Base-by-base conservation (phyloP, 2,888 invertebrate species). In the Clistopyga incitator region DNA sequence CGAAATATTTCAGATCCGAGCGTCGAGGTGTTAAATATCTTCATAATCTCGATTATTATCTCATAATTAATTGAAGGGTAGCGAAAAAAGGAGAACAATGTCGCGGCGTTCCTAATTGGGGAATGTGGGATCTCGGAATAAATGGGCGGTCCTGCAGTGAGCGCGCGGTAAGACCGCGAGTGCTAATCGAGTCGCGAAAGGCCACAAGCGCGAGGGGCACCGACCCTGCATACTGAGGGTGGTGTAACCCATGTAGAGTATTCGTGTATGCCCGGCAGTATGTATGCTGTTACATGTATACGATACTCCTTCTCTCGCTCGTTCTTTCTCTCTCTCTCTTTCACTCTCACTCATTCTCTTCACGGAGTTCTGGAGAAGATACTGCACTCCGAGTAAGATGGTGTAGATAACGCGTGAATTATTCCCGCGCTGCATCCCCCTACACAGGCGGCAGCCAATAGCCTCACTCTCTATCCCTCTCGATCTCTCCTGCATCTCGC, bases 391-490 rank as follows among this genome's bases (percentile, higher is more conserved):
- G 88, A 88, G 87, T 68, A 88, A 92, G 92, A 92, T 92, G 90
- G 90, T 91, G 90, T 90, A 90, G 92, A 92, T 93, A 93, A 91
- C 90, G 89, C 90, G 90, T 92, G 92, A 92, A 92, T 92, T 92
- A 92, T 93, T 92, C 90, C 88, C 88, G 86, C 86, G 86, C 84
- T 86, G 85, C 87, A 87, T 90, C 88, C 89, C 89, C 88, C 70
- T 88, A 89, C 88, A 88, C 86, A 85, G 85, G 79, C 88, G 84
- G 72, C 88, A 80, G 86, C 85, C 86, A 83, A 86, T 83, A 85
- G 84, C 84, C 86, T 71, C 52, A 45, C 75, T 71, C 68, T 64
- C 59, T 70, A 34, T 75, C 68, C 64, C 67, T 70, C 75, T 79
- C 56, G 74, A 25, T 68, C 47, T 78, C 72, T 67, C 61, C 67